Percentiles rank a stretch among this genome's conserved stretches.
Evolutionary conservation across 2,797 vertebrate species (phyloP).

Genomic region (Schizopygopsis pylzovi): DNA sequence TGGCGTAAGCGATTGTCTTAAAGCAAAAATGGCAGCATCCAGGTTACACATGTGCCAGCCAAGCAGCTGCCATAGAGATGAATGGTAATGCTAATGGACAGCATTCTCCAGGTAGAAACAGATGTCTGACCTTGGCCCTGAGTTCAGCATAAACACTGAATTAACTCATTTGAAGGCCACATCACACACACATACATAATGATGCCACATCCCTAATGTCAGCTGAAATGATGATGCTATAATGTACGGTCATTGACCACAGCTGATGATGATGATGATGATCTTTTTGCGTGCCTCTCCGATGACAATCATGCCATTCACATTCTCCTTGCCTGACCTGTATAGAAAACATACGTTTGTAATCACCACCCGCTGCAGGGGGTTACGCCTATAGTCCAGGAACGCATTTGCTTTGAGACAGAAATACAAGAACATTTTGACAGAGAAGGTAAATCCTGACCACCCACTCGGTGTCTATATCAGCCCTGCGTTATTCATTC

Average conservation of each 20-base stretch:
- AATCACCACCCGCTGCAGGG: not conserved
- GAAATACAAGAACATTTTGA: slow-evolving; percentile 31
- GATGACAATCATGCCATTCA: not conserved
- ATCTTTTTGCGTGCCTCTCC: not conserved
- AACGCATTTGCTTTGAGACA: not conserved
- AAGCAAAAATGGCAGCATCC: not conserved
- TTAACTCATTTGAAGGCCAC: slow-evolving; percentile 36
- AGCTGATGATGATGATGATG: not conserved
- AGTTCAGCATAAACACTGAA: slow-evolving; percentile 31
- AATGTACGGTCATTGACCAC: slow-evolving; percentile 2
- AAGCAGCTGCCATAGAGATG: not conserved
- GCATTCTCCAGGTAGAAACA: not conserved
- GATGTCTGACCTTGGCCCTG: slow-evolving; percentile 12
- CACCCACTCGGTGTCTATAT: slow-evolving; percentile 32
- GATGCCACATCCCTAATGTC: not conserved
- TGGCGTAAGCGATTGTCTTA: not conserved
- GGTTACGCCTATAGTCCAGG: not conserved
- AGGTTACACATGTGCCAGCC: not conserved
- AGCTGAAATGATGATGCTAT: slow-evolving; percentile 2
- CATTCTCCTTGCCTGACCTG: not conserved
- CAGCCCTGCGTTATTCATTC: slow-evolving; percentile 18
- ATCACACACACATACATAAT: slow-evolving; percentile 17
- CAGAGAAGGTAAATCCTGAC: slow-evolving; percentile 15
- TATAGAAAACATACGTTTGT: slow-evolving; percentile 14
- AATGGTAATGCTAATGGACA: not conserved